Percentiles rank a stretch among this genome's conserved stretches.
phyloP scores from a whole-genome alignment of 2,113 vertebrate genomes.

The Brachionichthys hirsutus region DNA sequence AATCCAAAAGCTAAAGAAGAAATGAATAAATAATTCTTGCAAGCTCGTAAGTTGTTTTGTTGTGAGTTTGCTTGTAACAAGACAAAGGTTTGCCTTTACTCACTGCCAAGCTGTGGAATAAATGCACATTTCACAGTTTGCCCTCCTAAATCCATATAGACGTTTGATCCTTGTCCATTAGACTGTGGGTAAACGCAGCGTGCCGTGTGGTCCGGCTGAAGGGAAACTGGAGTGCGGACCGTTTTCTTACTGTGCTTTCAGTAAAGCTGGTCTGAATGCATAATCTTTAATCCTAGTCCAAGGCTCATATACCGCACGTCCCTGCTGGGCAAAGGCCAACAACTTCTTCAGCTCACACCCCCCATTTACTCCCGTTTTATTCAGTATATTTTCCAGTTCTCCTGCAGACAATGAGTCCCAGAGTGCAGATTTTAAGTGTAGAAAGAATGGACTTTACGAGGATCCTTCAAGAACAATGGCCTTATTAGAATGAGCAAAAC shows the following conservation, averaged over 20 bases:
- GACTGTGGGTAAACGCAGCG: too few relatives aligned
- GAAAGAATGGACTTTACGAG: background rate
- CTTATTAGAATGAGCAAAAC: too few relatives aligned
- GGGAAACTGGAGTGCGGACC: slow-evolving; percentile 13
- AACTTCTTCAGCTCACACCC: slow-evolving; percentile 28
- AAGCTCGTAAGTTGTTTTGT: too few relatives aligned
- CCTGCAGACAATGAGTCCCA: slow-evolving; percentile 29
- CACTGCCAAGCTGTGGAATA: too few relatives aligned
- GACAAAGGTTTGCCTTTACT: too few relatives aligned
- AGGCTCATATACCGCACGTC: slow-evolving; percentile 11
- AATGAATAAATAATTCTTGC: too few relatives aligned
- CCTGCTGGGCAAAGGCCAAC: slow-evolving; percentile 26
- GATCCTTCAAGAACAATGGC: background rate
- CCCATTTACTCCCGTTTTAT: slow-evolving; percentile 35
- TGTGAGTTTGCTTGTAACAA: too few relatives aligned
- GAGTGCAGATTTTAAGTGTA: slow-evolving; percentile 11
- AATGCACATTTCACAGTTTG: too few relatives aligned
- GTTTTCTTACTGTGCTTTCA: slow-evolving; percentile 44
- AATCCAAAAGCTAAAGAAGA: too few relatives aligned
- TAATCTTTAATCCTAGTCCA: slow-evolving; percentile 47
- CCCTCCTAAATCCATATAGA: too few relatives aligned
- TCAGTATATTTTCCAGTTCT: slow-evolving; percentile 12
- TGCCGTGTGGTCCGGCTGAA: background rate
- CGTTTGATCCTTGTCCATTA: too few relatives aligned
- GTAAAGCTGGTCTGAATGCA: slow-evolving; percentile 8